Conservation (phyloP, 2,113 vertebrate species). For the Ctenodactylus gundi region DNA sequence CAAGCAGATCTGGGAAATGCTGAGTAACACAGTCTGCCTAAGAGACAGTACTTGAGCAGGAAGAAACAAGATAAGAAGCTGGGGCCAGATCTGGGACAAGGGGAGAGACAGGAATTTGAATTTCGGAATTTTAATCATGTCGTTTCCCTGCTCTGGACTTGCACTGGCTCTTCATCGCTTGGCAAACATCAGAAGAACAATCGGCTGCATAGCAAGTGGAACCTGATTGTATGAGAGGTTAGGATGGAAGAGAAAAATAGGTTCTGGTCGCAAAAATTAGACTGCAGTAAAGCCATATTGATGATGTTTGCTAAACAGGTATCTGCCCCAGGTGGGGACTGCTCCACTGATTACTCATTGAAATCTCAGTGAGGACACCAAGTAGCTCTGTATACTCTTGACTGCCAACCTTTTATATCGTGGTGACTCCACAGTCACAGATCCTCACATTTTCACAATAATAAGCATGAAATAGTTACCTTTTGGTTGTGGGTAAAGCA, state of each 20-base stretch:
- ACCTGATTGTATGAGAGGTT: background rate
- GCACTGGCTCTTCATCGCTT: slow-evolving; percentile 16
- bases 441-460: background rate
- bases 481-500: background rate
- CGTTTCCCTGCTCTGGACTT: slow-evolving; percentile 50
- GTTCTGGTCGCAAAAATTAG: background rate
- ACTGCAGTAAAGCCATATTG: background rate
- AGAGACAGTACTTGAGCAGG: background rate
- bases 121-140: slow-evolving; percentile 52
- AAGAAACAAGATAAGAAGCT: background rate
- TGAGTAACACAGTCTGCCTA: background rate
- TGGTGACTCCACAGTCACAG: background rate
- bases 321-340: background rate
- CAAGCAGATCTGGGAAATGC: background rate
- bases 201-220: background rate
- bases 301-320: background rate
- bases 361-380: background rate
- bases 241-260: slow-evolving; percentile 18
- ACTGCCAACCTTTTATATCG: background rate
- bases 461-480: background rate
- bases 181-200: slow-evolving; percentile 55
- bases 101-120: background rate
- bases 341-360: background rate
- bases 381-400: background rate
- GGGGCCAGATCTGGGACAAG: background rate